These are phyloP conservation scores for Germaria angustata DNA, from an alignment of 2,888 invertebrate species.

Conservation along the genomic window DNA sequence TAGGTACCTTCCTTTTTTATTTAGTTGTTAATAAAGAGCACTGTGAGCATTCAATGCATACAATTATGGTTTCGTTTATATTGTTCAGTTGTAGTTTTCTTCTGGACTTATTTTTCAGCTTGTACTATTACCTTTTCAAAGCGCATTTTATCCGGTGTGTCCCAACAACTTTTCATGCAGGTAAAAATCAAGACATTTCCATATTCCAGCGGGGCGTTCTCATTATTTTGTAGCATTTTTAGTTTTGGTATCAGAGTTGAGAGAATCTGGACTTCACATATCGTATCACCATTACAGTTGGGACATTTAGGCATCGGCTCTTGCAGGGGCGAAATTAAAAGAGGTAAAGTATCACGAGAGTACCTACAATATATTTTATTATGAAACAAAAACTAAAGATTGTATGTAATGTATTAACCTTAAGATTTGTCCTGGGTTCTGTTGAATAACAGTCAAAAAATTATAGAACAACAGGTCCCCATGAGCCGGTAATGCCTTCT, in stretches of 20 bases:
- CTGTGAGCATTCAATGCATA: neutral
- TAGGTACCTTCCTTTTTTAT: constrained; percentile 11
- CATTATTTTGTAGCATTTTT: constrained; percentile 82
- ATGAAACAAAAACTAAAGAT: neutral
- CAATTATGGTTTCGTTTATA: neutral
- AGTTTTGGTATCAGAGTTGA: constrained; percentile 89
- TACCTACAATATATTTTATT: constrained; percentile 83
- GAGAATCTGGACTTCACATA: constrained; percentile 91
- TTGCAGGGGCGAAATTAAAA: constrained; percentile 85
- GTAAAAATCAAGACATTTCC: constrained; percentile 93
- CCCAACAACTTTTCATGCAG: constrained; percentile 92
- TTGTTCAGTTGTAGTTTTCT: neutral
- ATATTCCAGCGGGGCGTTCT: constrained; percentile 85
- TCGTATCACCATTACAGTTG: constrained; percentile 86
- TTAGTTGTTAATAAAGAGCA: neutral
- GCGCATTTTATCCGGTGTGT: constrained; percentile 84
- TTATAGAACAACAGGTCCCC: constrained; percentile 91
- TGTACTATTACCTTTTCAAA: constrained; percentile 89
- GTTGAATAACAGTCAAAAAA: constrained; percentile 86
- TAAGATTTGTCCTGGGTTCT: constrained; percentile 90
- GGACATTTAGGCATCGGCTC: constrained; percentile 82
- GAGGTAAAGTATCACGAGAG: constrained; percentile 85
- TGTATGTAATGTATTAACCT: constrained; percentile 81
- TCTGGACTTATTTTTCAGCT: constrained; percentile 81
- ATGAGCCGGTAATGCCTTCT: constrained; percentile 88